Evolutionary conservation across 2,888 invertebrate species (phyloP), one percentile per base, ranked within the genome.

Genomic region (Salpingus planirostris): DNA sequence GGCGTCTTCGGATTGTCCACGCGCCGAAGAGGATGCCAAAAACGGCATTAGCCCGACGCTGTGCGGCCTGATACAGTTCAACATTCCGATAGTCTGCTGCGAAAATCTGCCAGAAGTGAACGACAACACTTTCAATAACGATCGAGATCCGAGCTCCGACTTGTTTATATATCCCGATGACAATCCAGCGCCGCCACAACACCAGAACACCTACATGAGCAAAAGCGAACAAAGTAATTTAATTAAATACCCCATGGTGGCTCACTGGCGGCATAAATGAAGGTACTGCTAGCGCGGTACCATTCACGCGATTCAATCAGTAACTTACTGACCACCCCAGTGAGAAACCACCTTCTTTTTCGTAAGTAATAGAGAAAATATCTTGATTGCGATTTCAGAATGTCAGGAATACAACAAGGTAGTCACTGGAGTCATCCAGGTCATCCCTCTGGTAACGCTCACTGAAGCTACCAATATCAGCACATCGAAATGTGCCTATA

Each of bases 341-440:
- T n/a, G n/a, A n/a, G n/a, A n/a, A n/a, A n/a, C n/a, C n/a, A n/a
- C n/a, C n/a, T n/a, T n/a, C n/a, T n/a, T 32, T 14, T n/a, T 13
- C 21, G 10, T 15, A 2, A n/a, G n/a, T n/a, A n/a, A n/a, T n/a
- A n/a, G n/a, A n/a, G n/a, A 13, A 21, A 25, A 21, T 32, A 23
- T 31, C 14, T 22, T 15, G 14, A 27, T 26, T 18, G 8, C 5
- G 8, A 6, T 18, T 18, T 18, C 18, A 77, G 76, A 74, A 69
- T 77, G 76, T 42, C 63, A 68, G 6, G 69, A 71, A 52, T 76
- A 74, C 54, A 70, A 68, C 27, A 58, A 66, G 1, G 27, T 64
- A 1, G 57, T 65, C n/a, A 65, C 66, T 1, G 66, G 63, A 34
- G 66, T 66, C 11, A 56, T 76, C 2, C 65, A 69, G 15, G 72